These are phyloP conservation scores for Nibea coibor DNA, from an alignment of 2,113 vertebrate species.

Conservation along the genomic window DNA sequence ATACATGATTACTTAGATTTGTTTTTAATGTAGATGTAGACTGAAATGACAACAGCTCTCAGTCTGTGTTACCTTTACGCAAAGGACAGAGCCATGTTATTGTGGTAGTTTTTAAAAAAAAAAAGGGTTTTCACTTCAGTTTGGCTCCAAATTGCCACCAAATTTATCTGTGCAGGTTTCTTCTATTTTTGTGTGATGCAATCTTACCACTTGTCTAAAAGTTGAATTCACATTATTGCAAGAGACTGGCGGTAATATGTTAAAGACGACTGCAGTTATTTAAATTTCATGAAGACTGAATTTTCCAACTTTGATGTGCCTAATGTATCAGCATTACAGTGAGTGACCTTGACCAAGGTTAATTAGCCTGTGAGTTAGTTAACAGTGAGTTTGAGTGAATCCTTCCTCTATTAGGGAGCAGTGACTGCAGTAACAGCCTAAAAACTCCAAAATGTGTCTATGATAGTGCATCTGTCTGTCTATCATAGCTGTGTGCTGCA, in stretches of 20 bases:
- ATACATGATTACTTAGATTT: not conserved
- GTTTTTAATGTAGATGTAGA: not conserved
- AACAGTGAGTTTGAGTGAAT: not conserved
- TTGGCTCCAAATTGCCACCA: not conserved
- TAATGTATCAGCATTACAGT: not conserved
- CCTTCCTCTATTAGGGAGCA: not conserved
- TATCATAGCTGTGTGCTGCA: not conserved
- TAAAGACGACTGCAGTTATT: not conserved
- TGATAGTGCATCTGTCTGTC: not conserved
- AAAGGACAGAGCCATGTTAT: not conserved
- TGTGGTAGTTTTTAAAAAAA: not conserved
- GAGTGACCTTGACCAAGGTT: constrained; percentile 22
- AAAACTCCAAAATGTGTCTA: not conserved
- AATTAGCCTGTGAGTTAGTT: not conserved
- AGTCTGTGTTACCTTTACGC: not conserved
- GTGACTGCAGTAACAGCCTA: not conserved
- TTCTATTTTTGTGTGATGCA: not conserved
- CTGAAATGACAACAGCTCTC: not conserved
- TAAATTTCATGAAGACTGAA: not conserved
- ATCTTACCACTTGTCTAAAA: not conserved
- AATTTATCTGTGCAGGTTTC: not conserved
- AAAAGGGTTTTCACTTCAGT: not conserved
- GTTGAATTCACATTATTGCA: not conserved
- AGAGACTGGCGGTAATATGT: not conserved
- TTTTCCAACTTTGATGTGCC: not conserved